Percentiles rank a stretch among this genome's conserved stretches.
phyloP scores from a whole-genome alignment of 2,113 vertebrate genomes.

The Pica pica region DNA sequence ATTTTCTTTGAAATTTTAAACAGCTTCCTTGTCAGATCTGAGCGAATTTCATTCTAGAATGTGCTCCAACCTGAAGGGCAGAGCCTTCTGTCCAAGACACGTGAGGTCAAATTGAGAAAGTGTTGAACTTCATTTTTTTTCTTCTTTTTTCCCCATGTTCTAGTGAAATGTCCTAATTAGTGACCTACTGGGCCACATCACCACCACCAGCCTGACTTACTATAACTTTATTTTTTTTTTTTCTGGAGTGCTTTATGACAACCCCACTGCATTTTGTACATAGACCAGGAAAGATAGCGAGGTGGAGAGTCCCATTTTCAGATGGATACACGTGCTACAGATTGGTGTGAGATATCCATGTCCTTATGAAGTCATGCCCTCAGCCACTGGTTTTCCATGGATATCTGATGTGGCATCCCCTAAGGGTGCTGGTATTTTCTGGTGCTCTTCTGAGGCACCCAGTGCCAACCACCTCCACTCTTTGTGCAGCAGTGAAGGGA shows the following conservation, averaged over 20 bases:
- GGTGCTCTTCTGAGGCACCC: not conserved
- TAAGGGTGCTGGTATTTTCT: not conserved
- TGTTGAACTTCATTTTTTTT: not conserved
- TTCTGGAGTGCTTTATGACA: not conserved
- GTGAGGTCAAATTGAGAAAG: not conserved
- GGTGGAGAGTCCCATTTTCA: not conserved
- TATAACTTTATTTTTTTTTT: not conserved
- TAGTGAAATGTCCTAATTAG: not conserved
- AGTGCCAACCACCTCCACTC: not conserved
- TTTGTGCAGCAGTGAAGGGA: not conserved
- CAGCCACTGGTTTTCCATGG: not conserved
- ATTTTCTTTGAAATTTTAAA: not conserved
- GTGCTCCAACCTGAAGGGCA: not conserved
- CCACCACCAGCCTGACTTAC: not conserved
- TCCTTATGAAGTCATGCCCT: not conserved
- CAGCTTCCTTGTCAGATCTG: not conserved
- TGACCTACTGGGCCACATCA: not conserved
- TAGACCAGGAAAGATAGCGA: not conserved
- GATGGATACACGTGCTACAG: not conserved
- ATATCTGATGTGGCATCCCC: not conserved
- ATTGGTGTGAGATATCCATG: not conserved
- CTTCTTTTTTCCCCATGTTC: not conserved
- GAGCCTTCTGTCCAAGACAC: not conserved
- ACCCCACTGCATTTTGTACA: fast-evolving
- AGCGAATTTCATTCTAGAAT: not conserved